Evolutionary conservation across 2,797 vertebrate species (phyloP), one percentile per base, ranked within the genome.

Genomic region (Cyprinella venusta): DNA sequence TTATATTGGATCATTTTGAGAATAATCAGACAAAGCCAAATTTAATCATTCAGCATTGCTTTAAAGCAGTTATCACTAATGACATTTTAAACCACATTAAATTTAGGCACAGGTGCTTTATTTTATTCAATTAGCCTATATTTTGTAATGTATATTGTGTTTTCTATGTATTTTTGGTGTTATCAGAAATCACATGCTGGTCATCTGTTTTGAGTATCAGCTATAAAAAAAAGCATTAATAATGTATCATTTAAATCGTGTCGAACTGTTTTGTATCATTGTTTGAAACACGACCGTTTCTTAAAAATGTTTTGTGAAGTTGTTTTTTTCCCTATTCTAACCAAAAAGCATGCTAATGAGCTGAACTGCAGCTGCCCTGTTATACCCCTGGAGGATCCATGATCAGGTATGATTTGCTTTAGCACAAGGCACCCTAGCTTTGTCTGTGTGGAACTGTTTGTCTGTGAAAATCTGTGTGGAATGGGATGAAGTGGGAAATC

Each of bases 131-230:
- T 86, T 61, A 48, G 45, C 45, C 45, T 15, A 76, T 69, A 90
- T 89, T 91, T 86, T 90, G 82, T 89, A 89, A 76, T 81, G 74
- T 84, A 69, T 87, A 83, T 76, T 88, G 61, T 88, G 75, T 75
- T 80, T 75, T 84, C 75, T 67, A 77, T 86, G 52, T 90, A 54
- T 75, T 78, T 71, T 61, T 89, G 54, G 71, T 88, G 21, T 84
- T 85, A 83, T 85, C 85, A 79, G 81, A 92, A 92, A 89, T 89
- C 82, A 90, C 88, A 92, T 94, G 92, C 92, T 94, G 93, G 93
- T 92, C 92, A 93, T 94, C 80, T 86, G 88, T 91, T 30, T 90
- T 77, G 77, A 90, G 69, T 84, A 77, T 82, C 78, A 59, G 79
- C 82, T 76, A 38, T 72, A 26, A 19, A 79, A 26, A 26, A 83